Evolutionary conservation across 2,888 invertebrate species (phyloP).

Genomic region (Alentia gelatinosa): DNA sequence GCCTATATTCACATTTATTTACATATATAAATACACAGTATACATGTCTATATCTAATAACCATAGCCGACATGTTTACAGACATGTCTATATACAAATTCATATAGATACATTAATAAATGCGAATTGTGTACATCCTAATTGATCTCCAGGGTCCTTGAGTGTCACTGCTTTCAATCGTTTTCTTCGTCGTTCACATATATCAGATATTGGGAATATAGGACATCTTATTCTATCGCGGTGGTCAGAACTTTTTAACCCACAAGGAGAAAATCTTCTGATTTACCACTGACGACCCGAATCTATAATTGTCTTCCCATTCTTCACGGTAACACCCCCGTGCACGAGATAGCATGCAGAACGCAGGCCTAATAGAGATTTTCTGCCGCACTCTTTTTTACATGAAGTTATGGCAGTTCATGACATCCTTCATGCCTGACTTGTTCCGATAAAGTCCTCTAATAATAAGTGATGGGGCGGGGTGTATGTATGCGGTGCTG

Average conservation of each 20-base stretch:
- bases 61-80: too few species aligned
- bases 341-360: background rate
- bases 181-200: too few species aligned
- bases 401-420: background rate
- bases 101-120: too few species aligned
- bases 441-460: background rate
- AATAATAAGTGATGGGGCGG: background rate
- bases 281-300: background rate
- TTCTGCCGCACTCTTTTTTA: background rate
- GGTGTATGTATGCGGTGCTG: background rate
- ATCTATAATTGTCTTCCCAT: background rate
- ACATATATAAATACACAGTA: too few species aligned
- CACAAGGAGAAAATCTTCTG: background rate
- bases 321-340: background rate
- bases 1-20: too few species aligned
- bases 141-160: too few species aligned
- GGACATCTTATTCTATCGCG: too few species aligned
- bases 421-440: background rate
- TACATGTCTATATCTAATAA: too few species aligned
- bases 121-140: too few species aligned
- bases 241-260: background rate
- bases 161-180: too few species aligned
- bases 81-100: too few species aligned
- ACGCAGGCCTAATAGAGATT: background rate
- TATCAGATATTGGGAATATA: too few species aligned